These are phyloP conservation scores for Mugil cephalus DNA, from an alignment of 2,113 vertebrate species.

Conservation along the genomic window DNA sequence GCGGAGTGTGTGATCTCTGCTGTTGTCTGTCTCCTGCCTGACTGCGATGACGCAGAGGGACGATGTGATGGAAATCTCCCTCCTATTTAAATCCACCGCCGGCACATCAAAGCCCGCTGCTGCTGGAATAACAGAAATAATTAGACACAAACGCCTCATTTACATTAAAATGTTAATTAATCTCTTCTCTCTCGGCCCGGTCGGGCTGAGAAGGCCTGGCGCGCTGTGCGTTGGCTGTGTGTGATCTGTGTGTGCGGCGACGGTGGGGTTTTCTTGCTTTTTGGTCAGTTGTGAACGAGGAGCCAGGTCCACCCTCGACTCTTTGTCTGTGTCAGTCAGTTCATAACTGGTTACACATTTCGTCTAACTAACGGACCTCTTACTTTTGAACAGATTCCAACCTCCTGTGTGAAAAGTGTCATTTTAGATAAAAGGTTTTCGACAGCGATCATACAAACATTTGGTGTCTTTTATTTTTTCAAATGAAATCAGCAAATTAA, in stretches of 20 bases:
- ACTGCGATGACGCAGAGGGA: constrained; percentile 87
- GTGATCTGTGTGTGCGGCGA: constrained; percentile 41
- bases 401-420: constrained; percentile 15
- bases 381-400: neutral
- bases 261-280: neutral
- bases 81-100: constrained; percentile 97
- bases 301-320: constrained; percentile 19
- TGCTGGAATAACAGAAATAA: constrained; percentile 96
- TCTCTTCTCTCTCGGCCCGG: constrained; percentile 88
- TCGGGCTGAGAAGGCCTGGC: constrained; percentile 54
- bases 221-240: constrained; percentile 26
- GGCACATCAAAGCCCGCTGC: constrained; percentile 93
- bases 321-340: constrained; percentile 24
- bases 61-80: constrained; percentile 96
- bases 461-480: neutral
- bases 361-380: constrained; percentile 10
- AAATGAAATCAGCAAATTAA: neutral
- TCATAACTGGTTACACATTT: neutral
- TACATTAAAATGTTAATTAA: constrained; percentile 98
- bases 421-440: neutral
- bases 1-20: constrained; percentile 74
- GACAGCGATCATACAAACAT: neutral
- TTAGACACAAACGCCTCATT: constrained; percentile 95
- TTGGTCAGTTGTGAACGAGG: constrained; percentile 50
- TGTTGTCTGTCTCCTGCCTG: constrained; percentile 74